phyloP scores from a whole-genome alignment of 2,888 invertebrate species.

The Ornithoptera alexandrae region DNA sequence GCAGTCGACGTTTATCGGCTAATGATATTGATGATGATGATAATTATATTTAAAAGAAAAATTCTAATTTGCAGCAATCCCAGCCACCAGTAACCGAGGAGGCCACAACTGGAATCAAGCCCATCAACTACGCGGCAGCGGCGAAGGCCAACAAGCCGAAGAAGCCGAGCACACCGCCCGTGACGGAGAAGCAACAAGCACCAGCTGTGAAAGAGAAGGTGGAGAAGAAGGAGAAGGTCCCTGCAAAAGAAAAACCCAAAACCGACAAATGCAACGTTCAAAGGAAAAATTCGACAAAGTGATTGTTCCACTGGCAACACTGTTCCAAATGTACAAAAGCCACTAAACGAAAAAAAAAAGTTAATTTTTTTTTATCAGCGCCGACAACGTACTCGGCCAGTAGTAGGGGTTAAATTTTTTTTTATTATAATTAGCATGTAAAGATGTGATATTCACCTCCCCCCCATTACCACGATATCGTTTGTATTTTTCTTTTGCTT shows the following conservation, averaged over 20 bases:
- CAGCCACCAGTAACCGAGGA: constrained; percentile 41
- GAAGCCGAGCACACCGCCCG: constrained; percentile 45
- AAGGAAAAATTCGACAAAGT: constrained; percentile 68
- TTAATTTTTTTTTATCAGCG: constrained; percentile 2
- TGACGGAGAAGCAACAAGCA: constrained; percentile 39
- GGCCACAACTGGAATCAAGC: constrained; percentile 50
- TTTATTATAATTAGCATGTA: constrained; percentile 18
- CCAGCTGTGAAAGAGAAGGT: constrained; percentile 36
- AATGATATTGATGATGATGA: too few relatives aligned
- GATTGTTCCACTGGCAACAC: constrained; percentile 33
- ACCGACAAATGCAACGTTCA: constrained; percentile 39
- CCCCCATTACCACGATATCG: neutral
- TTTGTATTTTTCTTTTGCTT: constrained; percentile 10
- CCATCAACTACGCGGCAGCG: constrained; percentile 74
- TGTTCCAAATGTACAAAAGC: constrained; percentile 34
- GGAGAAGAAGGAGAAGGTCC: constrained; percentile 31
- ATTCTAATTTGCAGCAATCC: constrained; percentile 32
- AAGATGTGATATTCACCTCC: constrained; percentile 21
- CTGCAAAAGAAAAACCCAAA: constrained; percentile 33
- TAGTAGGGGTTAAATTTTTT: constrained; percentile 2
- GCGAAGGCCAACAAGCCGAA: constrained; percentile 71
- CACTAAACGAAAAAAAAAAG: constrained; percentile 5
- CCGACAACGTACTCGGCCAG: constrained; percentile 2
- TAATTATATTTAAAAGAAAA: too few relatives aligned
- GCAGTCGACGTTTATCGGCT: too few relatives aligned